Base-by-base conservation (phyloP, 2,888 invertebrate genomes). In the Poecilobothrus nobilitatus region DNA sequence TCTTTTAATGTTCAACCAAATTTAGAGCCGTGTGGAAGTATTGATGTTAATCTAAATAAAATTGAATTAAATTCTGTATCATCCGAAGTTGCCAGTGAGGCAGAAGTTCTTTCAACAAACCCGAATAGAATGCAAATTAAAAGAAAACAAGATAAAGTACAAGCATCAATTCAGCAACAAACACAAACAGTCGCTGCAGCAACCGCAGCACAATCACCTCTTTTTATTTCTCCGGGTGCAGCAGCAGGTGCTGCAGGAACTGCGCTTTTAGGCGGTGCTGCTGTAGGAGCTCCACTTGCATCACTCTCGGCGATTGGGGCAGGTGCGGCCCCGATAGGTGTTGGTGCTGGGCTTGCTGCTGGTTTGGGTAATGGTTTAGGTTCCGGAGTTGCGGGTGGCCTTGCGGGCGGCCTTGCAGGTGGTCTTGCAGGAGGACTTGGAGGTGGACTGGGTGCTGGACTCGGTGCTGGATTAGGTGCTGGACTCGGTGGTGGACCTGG, bases 1-100 rank as follows among this genome's bases (percentile, higher is more conserved):
- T 71, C 69, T 20, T 65, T 72, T 1, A 72, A 72, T 69, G 33
- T 72, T 34, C 62, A 65, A 22, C 67, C 71, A 9, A 68, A 71
- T 53, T 22, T 61, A 7, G 68, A 63, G 21, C 68, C 68, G 10
- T 72, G 72, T 65, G 44, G 53, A 41, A 68, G 69, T 27, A 53
- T 71, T 9, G 67, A 72, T 22, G 10, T 72, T 0, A 72, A 72
- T 65, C 27, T 69, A 7, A 65, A 63, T 18, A 67, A 34, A 20
- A 53, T 22, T 12, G 34, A 64, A 33, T 1, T 65, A 18, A 21
- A 64, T 66, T 53, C 53, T 21, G 69, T 66, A 22, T 7, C 64
- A 63, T 9, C 63, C 9, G 53, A 65, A n/a, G 67, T 61, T 5
- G 33, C 65, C n/a, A 67, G 27, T 33, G 15, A 27, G 6, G 2